These are phyloP conservation scores for Drymonia ruficornis DNA, from an alignment of 2,888 invertebrate species.

Conservation along the genomic window DNA sequence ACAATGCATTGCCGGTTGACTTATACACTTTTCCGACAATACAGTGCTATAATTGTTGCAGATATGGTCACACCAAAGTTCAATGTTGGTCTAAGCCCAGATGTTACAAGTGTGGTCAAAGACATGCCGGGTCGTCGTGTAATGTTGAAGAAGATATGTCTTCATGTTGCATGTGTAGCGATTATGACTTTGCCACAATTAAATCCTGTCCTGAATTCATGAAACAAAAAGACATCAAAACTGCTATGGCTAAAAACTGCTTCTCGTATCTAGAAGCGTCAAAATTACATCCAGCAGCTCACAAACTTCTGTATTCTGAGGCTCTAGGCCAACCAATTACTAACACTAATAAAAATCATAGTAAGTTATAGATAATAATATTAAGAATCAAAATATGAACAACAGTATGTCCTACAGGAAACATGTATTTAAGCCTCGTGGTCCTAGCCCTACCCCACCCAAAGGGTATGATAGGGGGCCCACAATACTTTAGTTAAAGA, in stretches of 20 bases:
- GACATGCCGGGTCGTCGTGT: background rate
- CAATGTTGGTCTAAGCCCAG: background rate
- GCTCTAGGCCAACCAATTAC: too few relatives aligned
- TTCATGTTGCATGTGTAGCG: background rate
- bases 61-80: background rate
- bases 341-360: too few relatives aligned
- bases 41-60: background rate
- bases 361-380: too few relatives aligned
- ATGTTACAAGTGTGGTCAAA: background rate
- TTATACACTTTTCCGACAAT: background rate
- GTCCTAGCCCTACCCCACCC: too few relatives aligned
- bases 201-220: background rate
- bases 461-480: too few relatives aligned
- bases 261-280: too few relatives aligned
- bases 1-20: background rate
- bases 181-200: background rate
- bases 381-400: too few relatives aligned
- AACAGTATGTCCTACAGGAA: too few relatives aligned
- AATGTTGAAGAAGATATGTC: background rate
- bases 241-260: background rate
- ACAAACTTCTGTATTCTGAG: too few relatives aligned
- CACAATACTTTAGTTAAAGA: too few relatives aligned
- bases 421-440: too few relatives aligned
- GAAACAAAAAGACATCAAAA: background rate
- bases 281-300: too few relatives aligned